phyloP scores from a whole-genome alignment of 2,888 invertebrate species.

The Antheraea yamamai region DNA sequence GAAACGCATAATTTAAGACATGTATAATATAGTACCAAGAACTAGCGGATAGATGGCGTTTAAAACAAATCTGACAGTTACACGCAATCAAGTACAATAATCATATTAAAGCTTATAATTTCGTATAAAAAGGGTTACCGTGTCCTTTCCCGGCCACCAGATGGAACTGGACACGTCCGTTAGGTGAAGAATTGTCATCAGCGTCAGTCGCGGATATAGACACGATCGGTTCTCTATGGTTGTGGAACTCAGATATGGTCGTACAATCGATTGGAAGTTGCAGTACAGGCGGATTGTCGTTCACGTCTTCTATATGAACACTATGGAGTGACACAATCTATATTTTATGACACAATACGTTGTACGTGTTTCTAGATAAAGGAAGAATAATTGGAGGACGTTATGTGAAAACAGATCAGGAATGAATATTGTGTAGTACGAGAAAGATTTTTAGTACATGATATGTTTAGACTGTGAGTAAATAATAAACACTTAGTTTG shows the following conservation, averaged over 20 bases:
- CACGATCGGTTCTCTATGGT: constrained; percentile 89
- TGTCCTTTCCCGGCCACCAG: constrained; percentile 87
- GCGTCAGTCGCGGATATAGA: constrained; percentile 90
- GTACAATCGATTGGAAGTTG: constrained; percentile 86
- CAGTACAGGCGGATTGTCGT: constrained; percentile 91
- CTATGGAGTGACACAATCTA: constrained; percentile 58
- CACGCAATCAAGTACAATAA: background rate
- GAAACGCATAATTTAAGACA: background rate
- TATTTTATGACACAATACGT: background rate
- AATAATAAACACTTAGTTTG: no score
- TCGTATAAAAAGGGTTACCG: constrained; percentile 64
- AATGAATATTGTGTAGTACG: no score
- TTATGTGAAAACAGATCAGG: no score
- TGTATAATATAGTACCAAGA: no score
- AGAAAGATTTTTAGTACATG: no score
- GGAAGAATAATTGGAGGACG: no score
- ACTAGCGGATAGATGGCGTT: background rate
- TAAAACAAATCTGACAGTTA: background rate
- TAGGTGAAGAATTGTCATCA: constrained; percentile 90
- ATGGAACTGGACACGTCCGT: constrained; percentile 89
- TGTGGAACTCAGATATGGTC: constrained; percentile 94
- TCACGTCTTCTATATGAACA: constrained; percentile 90
- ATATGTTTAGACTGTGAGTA: no score
- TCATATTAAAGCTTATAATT: background rate
- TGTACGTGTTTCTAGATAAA: background rate